A percentile compares a stretch with the other conserved stretches of the same genome.
phyloP scores from a whole-genome alignment of 2,113 vertebrate genomes.

The Lynx canadensis region DNA sequence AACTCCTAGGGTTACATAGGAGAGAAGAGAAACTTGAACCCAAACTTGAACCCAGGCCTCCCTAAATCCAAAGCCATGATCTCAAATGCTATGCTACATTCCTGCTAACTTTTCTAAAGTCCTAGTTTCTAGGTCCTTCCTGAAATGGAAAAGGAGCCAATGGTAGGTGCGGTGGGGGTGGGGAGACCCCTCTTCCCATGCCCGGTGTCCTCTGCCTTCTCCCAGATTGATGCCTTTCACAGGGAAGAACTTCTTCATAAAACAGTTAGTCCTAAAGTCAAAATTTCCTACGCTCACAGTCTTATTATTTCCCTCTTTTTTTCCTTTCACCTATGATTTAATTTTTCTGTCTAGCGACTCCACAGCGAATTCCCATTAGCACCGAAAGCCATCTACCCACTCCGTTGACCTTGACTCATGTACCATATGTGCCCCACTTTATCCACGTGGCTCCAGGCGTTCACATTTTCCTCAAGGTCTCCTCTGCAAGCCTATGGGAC shows the following conservation, averaged over 20 bases:
- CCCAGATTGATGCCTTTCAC: neutral
- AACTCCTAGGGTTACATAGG: neutral
- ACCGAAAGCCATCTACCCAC: neutral
- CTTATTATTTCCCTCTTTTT: slow-evolving; percentile 32
- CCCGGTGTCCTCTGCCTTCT: neutral
- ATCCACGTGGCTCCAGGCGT: neutral
- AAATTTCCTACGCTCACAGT: neutral
- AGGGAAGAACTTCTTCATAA: neutral
- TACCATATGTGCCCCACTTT: slow-evolving; percentile 63
- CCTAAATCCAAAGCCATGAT: neutral
- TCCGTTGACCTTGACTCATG: slow-evolving; percentile 56
- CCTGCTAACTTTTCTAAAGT: neutral
- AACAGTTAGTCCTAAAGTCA: neutral
- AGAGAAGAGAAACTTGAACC: neutral
- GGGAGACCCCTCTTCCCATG: neutral
- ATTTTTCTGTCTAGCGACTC: slow-evolving; percentile 61
- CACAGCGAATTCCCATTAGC: slow-evolving; percentile 30
- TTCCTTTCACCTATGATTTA: slow-evolving; percentile 44
- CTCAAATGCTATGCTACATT: neutral
- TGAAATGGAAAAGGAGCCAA: neutral
- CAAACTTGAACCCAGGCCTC: neutral
- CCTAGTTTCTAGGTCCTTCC: neutral
- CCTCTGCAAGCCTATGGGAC: neutral
- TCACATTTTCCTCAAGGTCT: neutral
- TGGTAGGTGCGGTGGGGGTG: neutral